These are phyloP conservation scores for Gymnoscopelus braueri DNA, from an alignment of 2,797 vertebrate genomes.

Conservation along the genomic window DNA sequence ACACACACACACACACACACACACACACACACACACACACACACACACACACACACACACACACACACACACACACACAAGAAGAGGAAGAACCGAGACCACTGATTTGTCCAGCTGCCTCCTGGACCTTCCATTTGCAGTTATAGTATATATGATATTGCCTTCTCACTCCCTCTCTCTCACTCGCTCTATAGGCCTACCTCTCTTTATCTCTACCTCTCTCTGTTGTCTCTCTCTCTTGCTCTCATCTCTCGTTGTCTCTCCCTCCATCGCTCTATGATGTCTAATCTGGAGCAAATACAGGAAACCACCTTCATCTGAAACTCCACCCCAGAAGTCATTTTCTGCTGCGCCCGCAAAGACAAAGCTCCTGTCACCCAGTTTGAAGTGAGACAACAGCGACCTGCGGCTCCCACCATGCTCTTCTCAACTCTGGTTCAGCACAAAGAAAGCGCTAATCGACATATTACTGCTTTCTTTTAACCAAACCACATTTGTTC, in stretches of 20 bases:
- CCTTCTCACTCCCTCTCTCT: no score
- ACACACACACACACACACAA: not conserved
- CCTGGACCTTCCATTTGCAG: constrained; percentile 44
- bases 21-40: no score
- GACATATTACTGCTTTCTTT: not conserved
- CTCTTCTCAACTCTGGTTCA: constrained; percentile 5
- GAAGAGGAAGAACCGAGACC: constrained; percentile 37
- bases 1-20: not conserved
- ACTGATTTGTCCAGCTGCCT: constrained; percentile 53
- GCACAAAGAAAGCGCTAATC: constrained; percentile 7
- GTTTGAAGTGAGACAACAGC: constrained; percentile 33
- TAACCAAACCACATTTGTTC: constrained; percentile 2
- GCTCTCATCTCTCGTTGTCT: not conserved
- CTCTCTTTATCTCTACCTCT: not conserved
- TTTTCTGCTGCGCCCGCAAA: constrained; percentile 41
- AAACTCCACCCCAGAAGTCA: constrained; percentile 59
- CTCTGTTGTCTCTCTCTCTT: not conserved
- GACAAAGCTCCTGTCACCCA: constrained; percentile 21
- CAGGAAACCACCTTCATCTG: constrained; percentile 83
- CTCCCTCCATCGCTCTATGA: not conserved
- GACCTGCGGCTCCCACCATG: constrained; percentile 24
- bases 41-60: not conserved
- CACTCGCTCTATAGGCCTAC: not conserved
- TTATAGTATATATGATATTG: no score
- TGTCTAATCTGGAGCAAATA: constrained; percentile 68